Conservation (phyloP, 2,113 vertebrate species). For the Notechis scutatus region DNA sequence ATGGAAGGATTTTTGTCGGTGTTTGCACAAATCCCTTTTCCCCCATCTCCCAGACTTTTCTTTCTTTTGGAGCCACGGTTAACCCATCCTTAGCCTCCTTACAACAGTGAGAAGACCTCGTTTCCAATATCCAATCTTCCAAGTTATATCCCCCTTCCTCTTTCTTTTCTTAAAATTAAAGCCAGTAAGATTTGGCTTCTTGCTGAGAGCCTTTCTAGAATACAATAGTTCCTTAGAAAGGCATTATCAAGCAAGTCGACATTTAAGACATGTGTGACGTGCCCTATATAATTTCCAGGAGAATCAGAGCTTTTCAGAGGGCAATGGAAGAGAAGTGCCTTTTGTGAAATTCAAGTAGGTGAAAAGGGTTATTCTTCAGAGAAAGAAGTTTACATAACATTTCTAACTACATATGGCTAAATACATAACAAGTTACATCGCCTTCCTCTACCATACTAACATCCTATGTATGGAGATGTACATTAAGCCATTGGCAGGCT, state of each 20-base stretch:
- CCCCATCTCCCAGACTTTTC: slow-evolving; percentile 46
- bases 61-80: slow-evolving; percentile 18
- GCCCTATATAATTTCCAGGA: slow-evolving; percentile 60
- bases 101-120: neutral
- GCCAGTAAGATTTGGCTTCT: slow-evolving; percentile 60
- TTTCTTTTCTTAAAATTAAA: slow-evolving; percentile 46
- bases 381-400: slow-evolving; percentile 59
- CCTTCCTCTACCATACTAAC: slow-evolving; percentile 7
- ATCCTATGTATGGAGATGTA: slow-evolving; percentile 23
- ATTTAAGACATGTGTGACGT: slow-evolving; percentile 49
- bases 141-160: slow-evolving; percentile 23
- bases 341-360: slow-evolving; percentile 39
- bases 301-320: slow-evolving; percentile 43
- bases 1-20: neutral
- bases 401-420: slow-evolving; percentile 46
- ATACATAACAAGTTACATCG: slow-evolving; percentile 15
- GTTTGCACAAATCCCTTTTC: slow-evolving; percentile 21
- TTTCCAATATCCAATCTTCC: neutral
- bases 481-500: neutral
- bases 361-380: slow-evolving; percentile 51
- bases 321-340: slow-evolving; percentile 48
- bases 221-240: slow-evolving; percentile 72
- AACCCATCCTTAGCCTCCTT: slow-evolving; percentile 9
- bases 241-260: slow-evolving; percentile 68
- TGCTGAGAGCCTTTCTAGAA: slow-evolving; percentile 62